Percentiles rank a stretch among this genome's conserved stretches.
Conservation (phyloP, 2,888 invertebrate genomes). For the Oasisia sp. region DNA sequence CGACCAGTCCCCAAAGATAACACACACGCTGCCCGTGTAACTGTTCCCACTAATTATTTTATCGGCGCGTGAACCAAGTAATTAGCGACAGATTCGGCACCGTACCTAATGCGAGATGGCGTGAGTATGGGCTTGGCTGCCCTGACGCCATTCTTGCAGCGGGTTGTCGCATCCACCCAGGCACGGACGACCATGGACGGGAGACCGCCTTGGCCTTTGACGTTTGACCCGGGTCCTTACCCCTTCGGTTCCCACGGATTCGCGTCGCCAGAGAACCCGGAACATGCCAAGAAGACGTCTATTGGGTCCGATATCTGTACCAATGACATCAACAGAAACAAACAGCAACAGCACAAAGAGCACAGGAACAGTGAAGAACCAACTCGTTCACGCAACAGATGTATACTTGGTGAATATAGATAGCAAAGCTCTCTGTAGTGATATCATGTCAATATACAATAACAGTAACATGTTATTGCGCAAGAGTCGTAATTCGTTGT, state of each 20-base stretch:
- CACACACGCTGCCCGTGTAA: neutral
- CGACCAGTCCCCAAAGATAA: neutral
- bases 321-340: neutral
- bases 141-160: neutral
- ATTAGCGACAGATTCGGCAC: neutral
- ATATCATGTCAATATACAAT: too few relatives aligned
- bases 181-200: neutral
- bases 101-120: neutral
- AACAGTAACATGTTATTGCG: too few relatives aligned
- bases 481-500: too few relatives aligned
- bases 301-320: neutral
- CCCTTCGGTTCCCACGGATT: neutral
- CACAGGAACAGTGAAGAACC: too few relatives aligned
- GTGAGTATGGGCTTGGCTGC: neutral
- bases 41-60: neutral
- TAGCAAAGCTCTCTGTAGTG: neutral
- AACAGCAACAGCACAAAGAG: neutral
- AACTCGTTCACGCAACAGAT: neutral
- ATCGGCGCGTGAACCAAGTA: neutral
- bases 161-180: neutral
- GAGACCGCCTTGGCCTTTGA: slow-evolving; percentile 6
- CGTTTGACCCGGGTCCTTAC: neutral
- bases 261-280: neutral
- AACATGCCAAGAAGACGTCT: neutral
- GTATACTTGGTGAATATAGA: neutral